Percentiles rank a stretch among this genome's conserved stretches.
These are phyloP conservation scores for Microctonus brassicae DNA, from an alignment of 2,888 invertebrate genomes.

Conservation along the genomic window DNA sequence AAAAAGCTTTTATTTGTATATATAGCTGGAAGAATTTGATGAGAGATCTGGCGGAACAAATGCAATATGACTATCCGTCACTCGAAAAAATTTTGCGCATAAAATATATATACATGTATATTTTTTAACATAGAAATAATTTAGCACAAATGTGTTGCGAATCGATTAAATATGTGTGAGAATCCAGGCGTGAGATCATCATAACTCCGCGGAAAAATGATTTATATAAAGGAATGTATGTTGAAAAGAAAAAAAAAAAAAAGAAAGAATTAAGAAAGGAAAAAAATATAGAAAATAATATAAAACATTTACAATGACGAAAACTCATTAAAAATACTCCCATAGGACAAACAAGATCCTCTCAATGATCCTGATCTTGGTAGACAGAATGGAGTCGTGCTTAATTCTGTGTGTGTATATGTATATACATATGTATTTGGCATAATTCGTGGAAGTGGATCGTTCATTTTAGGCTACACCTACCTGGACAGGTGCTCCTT, in stretches of 20 bases:
- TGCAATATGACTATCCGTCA: conserved; percentile 69
- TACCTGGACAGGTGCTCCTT: conserved; percentile 67
- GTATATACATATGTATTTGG: conserved; percentile 42
- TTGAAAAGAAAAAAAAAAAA: conserved; percentile 2
- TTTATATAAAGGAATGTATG: not conserved
- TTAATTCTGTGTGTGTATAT: not conserved
- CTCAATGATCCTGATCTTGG: conserved; percentile 64
- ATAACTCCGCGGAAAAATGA: conserved; percentile 22
- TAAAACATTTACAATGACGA: conserved; percentile 40
- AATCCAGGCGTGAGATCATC: conserved; percentile 29
- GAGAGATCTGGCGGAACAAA: conserved; percentile 68
- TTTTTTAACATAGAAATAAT: conserved; percentile 36
- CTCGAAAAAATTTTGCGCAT: conserved; percentile 51
- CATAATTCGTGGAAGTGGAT: conserved; percentile 62
- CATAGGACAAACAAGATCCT: conserved; percentile 56
- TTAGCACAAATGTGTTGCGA: conserved; percentile 44
- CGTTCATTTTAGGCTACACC: conserved; percentile 53
- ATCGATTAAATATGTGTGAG: conserved; percentile 49
- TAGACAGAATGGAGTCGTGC: conserved; percentile 66
- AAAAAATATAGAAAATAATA: not conserved
- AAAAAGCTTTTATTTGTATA: no score
- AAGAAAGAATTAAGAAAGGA: conserved; percentile 2
- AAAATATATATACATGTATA: not conserved
- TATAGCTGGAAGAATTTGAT: conserved; percentile 67
- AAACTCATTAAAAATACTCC: conserved; percentile 61